Evolutionary conservation across 2,888 invertebrate genomes (phyloP).

Genomic region (Phyllotreta cruciferae): DNA sequence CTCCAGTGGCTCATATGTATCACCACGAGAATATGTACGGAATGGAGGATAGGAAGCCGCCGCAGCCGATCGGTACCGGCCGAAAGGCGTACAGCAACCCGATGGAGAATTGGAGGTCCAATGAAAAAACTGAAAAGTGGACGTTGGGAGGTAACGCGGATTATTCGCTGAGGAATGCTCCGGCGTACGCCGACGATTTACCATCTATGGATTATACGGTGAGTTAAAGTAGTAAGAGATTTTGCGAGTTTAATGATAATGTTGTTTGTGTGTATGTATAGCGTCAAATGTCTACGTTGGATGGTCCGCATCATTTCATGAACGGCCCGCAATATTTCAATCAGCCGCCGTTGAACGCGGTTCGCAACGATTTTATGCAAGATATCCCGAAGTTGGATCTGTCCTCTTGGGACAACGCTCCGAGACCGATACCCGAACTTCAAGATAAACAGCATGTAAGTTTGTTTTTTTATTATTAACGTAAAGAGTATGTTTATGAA

Average conservation of each 20-base stretch:
- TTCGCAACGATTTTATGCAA: slow-evolving; percentile 52
- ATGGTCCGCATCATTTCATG: slow-evolving; percentile 51
- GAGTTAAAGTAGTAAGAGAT: slow-evolving; percentile 37
- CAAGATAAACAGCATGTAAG: slow-evolving; percentile 59
- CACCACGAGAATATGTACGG: slow-evolving; percentile 40
- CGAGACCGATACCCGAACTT: slow-evolving; percentile 52
- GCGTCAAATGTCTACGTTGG: slow-evolving; percentile 51
- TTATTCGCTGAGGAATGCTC: slow-evolving; percentile 49
- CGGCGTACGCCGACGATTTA: slow-evolving; percentile 59
- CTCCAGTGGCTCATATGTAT: slow-evolving; percentile 31
- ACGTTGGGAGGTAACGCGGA: slow-evolving; percentile 43
- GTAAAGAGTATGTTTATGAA: too few relatives aligned
- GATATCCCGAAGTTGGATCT: slow-evolving; percentile 54
- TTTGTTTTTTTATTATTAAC: too few relatives aligned
- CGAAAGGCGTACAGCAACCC: slow-evolving; percentile 65
- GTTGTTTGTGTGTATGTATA: slow-evolving; percentile 28
- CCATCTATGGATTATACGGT: slow-evolving; percentile 63
- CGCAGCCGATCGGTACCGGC: slow-evolving; percentile 81
- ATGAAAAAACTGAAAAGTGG: slow-evolving; percentile 40
- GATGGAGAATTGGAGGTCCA: slow-evolving; percentile 41
- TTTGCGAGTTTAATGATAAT: slow-evolving; percentile 4
- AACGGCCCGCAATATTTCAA: slow-evolving; percentile 51
- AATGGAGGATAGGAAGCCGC: slow-evolving; percentile 65
- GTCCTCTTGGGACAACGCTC: slow-evolving; percentile 52
- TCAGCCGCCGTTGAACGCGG: slow-evolving; percentile 48